Evolutionary conservation across 2,797 vertebrate species (phyloP).

Genomic region (Falco novaeseelandiae): DNA sequence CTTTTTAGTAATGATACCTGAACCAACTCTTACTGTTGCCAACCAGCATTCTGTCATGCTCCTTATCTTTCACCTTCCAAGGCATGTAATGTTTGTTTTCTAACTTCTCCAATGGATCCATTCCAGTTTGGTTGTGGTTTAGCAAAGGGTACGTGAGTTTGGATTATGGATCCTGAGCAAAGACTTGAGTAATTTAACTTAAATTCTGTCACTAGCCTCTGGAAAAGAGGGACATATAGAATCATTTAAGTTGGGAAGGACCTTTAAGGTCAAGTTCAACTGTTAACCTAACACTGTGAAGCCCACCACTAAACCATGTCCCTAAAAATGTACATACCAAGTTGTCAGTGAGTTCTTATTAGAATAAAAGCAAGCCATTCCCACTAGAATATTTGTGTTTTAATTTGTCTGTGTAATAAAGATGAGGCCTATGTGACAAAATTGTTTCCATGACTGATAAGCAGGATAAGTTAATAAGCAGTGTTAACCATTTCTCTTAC

Average conservation of each 20-base stretch:
- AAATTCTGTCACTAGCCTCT: neutral
- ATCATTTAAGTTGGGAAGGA: neutral
- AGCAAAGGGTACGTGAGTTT: neutral
- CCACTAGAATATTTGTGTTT: neutral
- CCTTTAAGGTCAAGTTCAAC: neutral
- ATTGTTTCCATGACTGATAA: neutral
- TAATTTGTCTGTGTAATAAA: neutral
- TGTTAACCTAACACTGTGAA: neutral
- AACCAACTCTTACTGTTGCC: neutral
- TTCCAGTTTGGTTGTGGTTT: neutral
- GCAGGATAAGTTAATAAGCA: neutral
- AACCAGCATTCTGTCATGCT: neutral
- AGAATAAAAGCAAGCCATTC: neutral
- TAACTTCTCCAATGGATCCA: neutral
- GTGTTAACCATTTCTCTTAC: constrained; percentile 4
- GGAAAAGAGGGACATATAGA: neutral
- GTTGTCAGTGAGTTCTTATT: neutral
- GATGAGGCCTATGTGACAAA: neutral
- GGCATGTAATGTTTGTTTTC: neutral
- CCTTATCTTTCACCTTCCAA: neutral
- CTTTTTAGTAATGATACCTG: neutral
- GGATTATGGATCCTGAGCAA: neutral
- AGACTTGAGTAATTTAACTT: neutral
- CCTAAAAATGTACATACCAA: neutral
- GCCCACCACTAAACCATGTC: neutral